These are phyloP conservation scores for Grantiella picta DNA, from an alignment of 2,113 vertebrate genomes.

Conservation along the genomic window DNA sequence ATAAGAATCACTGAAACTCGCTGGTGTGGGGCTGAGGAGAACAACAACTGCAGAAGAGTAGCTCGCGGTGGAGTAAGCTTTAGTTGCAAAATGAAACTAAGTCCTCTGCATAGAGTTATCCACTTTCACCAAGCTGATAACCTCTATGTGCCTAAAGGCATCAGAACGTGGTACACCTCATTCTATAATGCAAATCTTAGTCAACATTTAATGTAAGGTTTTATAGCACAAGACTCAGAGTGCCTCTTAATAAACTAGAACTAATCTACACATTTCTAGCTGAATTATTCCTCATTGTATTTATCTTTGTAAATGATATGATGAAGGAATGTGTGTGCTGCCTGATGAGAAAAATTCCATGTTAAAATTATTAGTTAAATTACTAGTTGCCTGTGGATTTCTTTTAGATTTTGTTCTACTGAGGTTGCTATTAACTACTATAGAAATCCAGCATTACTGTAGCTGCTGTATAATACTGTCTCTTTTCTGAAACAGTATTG, in stretches of 20 bases:
- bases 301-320: not conserved
- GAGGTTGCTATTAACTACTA: not conserved
- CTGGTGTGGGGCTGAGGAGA: not conserved
- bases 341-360: not conserved
- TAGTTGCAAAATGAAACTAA: not conserved
- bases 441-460: not conserved
- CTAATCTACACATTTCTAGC: not conserved
- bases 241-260: not conserved
- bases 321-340: not conserved
- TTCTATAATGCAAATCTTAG: not conserved
- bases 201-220: not conserved
- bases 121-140: not conserved
- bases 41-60: not conserved
- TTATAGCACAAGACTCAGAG: not conserved
- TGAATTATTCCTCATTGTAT: not conserved
- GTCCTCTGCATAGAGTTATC: not conserved
- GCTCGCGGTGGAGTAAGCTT: not conserved
- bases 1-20: not conserved
- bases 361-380: not conserved
- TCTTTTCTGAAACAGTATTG: not conserved
- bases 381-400: not conserved
- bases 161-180: not conserved
- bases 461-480: rapidly evolving
- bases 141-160: not conserved
- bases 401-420: not conserved